Percentiles rank a stretch among this genome's conserved stretches.
phyloP scores from a whole-genome alignment of 64 coral and sea anemone species.

The Montipora capricornis region DNA sequence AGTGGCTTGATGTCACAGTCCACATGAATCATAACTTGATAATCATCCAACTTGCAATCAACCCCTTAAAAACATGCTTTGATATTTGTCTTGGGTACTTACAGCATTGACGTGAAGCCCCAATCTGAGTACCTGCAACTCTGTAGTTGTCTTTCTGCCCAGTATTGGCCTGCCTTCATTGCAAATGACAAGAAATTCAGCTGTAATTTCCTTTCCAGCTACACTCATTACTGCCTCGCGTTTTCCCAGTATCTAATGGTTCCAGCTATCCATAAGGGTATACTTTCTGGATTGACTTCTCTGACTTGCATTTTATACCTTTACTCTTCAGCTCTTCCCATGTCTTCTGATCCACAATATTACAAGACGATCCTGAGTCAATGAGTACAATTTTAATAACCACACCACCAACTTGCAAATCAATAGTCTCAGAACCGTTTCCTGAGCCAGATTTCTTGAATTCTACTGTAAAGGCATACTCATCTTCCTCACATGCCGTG shows the following conservation, averaged over 20 bases:
- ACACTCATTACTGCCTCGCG: slow-evolving; percentile 6
- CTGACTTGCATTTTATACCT: slow-evolving; percentile 50
- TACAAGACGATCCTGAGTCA: slow-evolving; percentile 73
- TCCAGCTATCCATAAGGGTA: slow-evolving; percentile 55
- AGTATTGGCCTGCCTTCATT: slow-evolving; percentile 43
- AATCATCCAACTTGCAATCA: slow-evolving; percentile 55
- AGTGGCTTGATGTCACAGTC: slow-evolving; percentile 18
- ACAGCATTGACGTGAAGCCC: slow-evolving; percentile 26
- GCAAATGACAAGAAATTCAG: slow-evolving; percentile 53
- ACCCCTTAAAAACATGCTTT: slow-evolving; percentile 45
- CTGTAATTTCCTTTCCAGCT: neutral
- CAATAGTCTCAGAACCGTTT: neutral
- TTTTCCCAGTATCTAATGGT: slow-evolving; percentile 46
- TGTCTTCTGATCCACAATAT: slow-evolving; percentile 54
- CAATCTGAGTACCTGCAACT: slow-evolving; percentile 11
- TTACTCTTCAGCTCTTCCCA: slow-evolving; percentile 60
- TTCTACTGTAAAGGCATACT: slow-evolving; percentile 54
- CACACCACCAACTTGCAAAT: slow-evolving; percentile 18
- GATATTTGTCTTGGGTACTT: neutral
- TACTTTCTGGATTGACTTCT: slow-evolving; percentile 57
- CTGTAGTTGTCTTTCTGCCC: slow-evolving; percentile 38
- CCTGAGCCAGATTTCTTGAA: neutral
- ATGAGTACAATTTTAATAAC: slow-evolving; percentile 47
- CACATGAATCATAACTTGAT: slow-evolving; percentile 51
- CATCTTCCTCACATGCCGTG: slow-evolving; percentile 22